Evolutionary conservation across 2,888 invertebrate species (phyloP).

Genomic region (Drosophila pullipes): DNA sequence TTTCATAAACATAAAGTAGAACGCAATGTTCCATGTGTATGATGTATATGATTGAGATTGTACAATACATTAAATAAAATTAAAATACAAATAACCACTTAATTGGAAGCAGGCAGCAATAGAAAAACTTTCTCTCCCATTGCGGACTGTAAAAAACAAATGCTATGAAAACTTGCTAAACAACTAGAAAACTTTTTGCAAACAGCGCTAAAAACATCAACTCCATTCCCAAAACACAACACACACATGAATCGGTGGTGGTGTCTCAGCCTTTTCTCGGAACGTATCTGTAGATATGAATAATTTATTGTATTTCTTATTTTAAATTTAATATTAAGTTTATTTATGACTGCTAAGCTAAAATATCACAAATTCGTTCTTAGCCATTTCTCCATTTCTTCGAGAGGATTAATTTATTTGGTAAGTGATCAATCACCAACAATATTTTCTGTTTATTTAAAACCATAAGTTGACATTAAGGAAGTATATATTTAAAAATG

Average conservation of each 20-base stretch:
- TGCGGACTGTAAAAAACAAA: conserved; percentile 33
- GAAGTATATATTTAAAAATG: background rate
- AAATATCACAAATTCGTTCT: background rate
- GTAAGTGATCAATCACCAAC: background rate
- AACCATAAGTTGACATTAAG: background rate
- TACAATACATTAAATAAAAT: conserved; percentile 19
- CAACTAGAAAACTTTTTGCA: conserved; percentile 64
- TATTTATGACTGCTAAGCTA: background rate
- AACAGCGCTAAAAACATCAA: conserved; percentile 49
- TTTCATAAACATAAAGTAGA: background rate
- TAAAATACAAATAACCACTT: conserved; percentile 28
- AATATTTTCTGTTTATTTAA: background rate
- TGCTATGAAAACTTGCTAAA: conserved; percentile 53
- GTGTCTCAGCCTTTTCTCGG: background rate
- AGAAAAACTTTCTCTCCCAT: background rate
- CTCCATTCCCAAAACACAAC: conserved; percentile 17
- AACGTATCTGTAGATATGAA: background rate
- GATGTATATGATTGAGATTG: conserved; percentile 9
- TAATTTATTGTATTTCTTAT: background rate
- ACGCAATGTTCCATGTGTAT: background rate
- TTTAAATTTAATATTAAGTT: background rate
- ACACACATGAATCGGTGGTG: conserved; percentile 4
- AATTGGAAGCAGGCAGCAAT: conserved; percentile 25
- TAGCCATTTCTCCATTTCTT: background rate
- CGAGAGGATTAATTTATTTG: background rate